A percentile compares a stretch with the other conserved stretches of the same genome.
Conservation (phyloP, 2,113 vertebrate species). For the Peromyscus leucopus region DNA sequence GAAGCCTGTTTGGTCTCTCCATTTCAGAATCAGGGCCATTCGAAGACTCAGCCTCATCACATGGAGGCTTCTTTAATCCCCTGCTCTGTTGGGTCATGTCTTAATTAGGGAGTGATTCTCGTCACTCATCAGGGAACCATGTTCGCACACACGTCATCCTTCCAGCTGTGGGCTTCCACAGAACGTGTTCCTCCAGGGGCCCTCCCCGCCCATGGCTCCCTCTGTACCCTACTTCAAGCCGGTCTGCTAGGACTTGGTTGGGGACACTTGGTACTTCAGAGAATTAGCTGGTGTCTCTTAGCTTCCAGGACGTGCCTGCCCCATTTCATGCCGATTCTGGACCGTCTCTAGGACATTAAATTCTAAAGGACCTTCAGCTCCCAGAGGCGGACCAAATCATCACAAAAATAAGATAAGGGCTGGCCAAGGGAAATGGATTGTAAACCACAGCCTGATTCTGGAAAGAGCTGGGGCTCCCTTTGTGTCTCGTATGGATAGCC, state of each 20-base stretch:
- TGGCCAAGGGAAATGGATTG: rapidly evolving
- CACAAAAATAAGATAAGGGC: not conserved
- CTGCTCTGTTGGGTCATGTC: constrained; percentile 67
- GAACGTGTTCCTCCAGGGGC: not conserved
- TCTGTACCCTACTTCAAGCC: not conserved
- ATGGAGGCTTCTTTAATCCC: not conserved
- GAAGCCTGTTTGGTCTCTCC: not conserved
- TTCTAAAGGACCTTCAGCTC: not conserved
- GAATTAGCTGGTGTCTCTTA: not conserved
- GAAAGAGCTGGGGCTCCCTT: not conserved
- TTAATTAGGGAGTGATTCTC: constrained; percentile 53
- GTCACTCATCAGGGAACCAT: constrained; percentile 1
- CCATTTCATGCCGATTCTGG: not conserved
- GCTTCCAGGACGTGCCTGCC: not conserved
- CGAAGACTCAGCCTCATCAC: not conserved
- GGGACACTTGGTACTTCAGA: not conserved
- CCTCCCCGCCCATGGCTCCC: rapidly evolving
- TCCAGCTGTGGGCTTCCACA: not conserved
- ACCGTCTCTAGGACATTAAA: not conserved
- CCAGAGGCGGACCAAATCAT: not conserved
- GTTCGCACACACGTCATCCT: not conserved
- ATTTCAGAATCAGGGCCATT: constrained; percentile 11
- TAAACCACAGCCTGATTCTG: not conserved
- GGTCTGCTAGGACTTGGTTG: not conserved
- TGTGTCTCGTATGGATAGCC: not conserved